Evolutionary conservation across 2,113 vertebrate genomes (phyloP), one percentile per base, ranked within the genome.

Genomic region (Sclerurus mexicanus): DNA sequence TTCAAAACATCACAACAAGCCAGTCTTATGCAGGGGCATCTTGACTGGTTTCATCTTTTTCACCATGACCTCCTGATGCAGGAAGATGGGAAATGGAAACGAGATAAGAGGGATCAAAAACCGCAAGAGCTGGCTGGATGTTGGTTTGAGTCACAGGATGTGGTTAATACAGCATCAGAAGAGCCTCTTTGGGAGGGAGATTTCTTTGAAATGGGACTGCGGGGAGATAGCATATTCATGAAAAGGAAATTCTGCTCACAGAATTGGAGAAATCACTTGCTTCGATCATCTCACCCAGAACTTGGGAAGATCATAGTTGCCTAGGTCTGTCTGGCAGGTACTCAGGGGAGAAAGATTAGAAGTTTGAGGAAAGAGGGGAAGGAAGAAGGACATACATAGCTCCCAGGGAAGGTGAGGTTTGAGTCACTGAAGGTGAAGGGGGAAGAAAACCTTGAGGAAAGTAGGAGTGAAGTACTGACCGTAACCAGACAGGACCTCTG

Each of bases 211-310:
- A 20, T 23, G 14, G 59, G 35, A 84, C 49, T 73, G 53, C 11
- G 33, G 35, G 64, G 20, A 39, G 59, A 39, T 0, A 40, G 64
- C 18, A 4, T 15, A 18, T 50, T 79, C 58, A 42, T 1, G 2
- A 47, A 87, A 81, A 18, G 18, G 33, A 64, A 87, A 73, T 59
- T 42, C 46, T 88, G 10, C 40, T 82, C 55, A 30, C 1, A 19
- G 69, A 81, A 30, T 4, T 35, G 27, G 50, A 92, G 37, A 74
- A 93, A 39, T 18, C 10, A 39, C 46, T 78, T 72, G 24, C 53
- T 78, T 78, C 0, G 0, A 62, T 79, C 37, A 63, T 39, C 37
- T 77, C 1, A 0, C 8, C 6, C 64, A 58, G 37, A 69, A 58
- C 6, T 3, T 53, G n/a, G 5, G 23, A 24, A 88, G 13, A n/a